Percentiles rank a stretch among this genome's conserved stretches.
These are phyloP conservation scores for Orthonychiurus folsomi DNA, from an alignment of 2,888 invertebrate genomes.

Conservation along the genomic window DNA sequence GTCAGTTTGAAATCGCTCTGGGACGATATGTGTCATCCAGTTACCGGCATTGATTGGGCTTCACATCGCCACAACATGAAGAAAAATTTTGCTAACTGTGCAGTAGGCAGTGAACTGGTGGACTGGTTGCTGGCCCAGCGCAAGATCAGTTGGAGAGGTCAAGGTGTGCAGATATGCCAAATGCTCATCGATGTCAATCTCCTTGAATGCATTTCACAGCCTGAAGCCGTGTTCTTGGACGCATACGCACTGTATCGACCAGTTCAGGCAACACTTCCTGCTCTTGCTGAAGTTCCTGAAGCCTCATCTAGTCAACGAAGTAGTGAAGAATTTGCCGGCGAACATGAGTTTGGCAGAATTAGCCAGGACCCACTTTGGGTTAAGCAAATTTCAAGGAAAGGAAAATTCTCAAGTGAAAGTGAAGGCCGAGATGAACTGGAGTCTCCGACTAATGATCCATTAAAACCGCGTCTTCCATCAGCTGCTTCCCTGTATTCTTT, in stretches of 20 bases:
- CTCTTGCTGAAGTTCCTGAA: conserved; percentile 33
- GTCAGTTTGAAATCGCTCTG: conserved; percentile 55
- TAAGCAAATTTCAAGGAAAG: conserved; percentile 49
- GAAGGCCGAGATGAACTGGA: not conserved
- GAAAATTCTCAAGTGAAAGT: conserved; percentile 43
- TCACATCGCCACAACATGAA: conserved; percentile 58
- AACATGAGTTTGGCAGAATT: conserved; percentile 42
- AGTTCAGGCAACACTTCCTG: conserved; percentile 37
- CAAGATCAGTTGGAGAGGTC: conserved; percentile 60
- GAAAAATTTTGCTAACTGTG: conserved; percentile 63
- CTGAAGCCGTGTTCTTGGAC: conserved; percentile 53
- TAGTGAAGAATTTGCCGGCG: conserved; percentile 26
- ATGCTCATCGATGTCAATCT: conserved; percentile 66
- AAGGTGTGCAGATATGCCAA: conserved; percentile 68
- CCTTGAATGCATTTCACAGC: conserved; percentile 54
- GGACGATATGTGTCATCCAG: conserved; percentile 53
- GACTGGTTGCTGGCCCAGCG: conserved; percentile 75
- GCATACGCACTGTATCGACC: conserved; percentile 54
- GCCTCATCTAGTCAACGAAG: conserved; percentile 20
- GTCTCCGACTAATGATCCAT: not conserved
- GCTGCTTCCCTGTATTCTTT: conserved; percentile 54
- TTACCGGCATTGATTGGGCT: conserved; percentile 52
- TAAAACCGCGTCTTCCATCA: conserved; percentile 43
- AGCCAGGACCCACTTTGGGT: conserved; percentile 59
- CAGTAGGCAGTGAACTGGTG: conserved; percentile 68